A percentile compares a stretch with the other conserved stretches of the same genome.
Conservation (phyloP, 2,888 invertebrate genomes). For the Stomorhina lunata region DNA sequence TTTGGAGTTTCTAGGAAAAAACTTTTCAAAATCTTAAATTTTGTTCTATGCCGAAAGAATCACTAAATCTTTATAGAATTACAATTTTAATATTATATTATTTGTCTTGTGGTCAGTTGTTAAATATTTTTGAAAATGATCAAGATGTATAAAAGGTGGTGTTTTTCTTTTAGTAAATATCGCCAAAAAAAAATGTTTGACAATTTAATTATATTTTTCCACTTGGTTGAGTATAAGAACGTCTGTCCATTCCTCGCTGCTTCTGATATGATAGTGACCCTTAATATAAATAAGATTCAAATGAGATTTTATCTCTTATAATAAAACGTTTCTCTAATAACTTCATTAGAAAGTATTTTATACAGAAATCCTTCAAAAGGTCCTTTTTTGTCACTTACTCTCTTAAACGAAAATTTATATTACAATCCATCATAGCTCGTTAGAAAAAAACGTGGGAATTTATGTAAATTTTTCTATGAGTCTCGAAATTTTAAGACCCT, state of each 20-base stretch:
- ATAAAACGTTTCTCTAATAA: slow-evolving; percentile 30
- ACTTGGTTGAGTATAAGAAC: slow-evolving; percentile 30
- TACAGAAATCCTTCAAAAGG: not conserved
- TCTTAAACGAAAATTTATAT: not conserved
- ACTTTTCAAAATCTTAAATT: not conserved
- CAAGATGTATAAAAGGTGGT: not conserved
- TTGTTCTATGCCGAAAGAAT: not conserved
- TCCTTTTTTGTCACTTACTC: not conserved
- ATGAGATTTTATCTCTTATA: slow-evolving; percentile 50
- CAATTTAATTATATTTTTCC: slow-evolving; percentile 50
- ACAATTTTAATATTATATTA: not conserved
- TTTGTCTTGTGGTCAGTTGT: slow-evolving; percentile 53
- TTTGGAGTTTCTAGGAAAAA: not conserved
- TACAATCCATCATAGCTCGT: not conserved
- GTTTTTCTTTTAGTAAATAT: not conserved
- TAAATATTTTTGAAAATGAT: not conserved
- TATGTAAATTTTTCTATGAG: slow-evolving; percentile 55
- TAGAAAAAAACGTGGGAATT: slow-evolving; percentile 56
- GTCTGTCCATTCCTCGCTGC: too few species aligned
- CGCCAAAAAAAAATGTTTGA: not conserved
- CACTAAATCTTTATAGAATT: not conserved
- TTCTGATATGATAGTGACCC: too few species aligned
- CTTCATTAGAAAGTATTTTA: slow-evolving; percentile 54
- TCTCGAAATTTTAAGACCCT: not conserved
- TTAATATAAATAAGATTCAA: slow-evolving; percentile 44